Evolutionary conservation across 2,888 invertebrate genomes (phyloP), one percentile per base, ranked within the genome.

Genomic region (Diplazon laetatorius): DNA sequence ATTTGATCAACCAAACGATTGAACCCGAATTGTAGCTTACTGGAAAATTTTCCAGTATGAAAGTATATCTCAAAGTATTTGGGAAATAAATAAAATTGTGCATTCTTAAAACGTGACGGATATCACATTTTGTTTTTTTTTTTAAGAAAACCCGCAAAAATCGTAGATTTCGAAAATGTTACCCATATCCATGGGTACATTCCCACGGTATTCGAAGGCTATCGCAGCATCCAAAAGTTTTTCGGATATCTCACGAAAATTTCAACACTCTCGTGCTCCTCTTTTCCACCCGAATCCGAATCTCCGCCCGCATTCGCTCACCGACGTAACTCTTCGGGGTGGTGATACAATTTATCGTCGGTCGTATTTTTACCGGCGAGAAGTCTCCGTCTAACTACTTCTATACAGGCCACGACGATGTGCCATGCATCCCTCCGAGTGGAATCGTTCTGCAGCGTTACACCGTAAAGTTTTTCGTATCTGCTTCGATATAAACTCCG

Each of bases 301-400:
- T 14, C 35, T 30, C 30, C 16, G 8, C 16, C 8, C 55, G 9
- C 55, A 55, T 52, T 14, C 39, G 14, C 39, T 37, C 22, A 10
- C 46, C 50, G 37, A 22, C 68, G 63, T 59, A 78, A 78, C 65
- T 74, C 71, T 60, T 20, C 20, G 46, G 39, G 77, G 71, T 65
- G 66, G 74, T 71, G 78, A 78, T 78, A 78, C 78, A 71, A 78
- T 78, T 78, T 78, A 78, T 74, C 60, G 74, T 71, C 55, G 69
- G 52, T 66, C 78, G 78, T 78, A 78, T 74, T 74, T 78, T 74
- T 71, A 12, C 57, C 57, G 39, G 30, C 50, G 65, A 63, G 63
- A 70, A 73, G 73, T 74, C 70, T 71, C 52, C 59, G 69, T 63
- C 50, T 50, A 22, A 20, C 20, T n/a, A 50, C 22, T 22, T 5